These are phyloP conservation scores for Dipodomys ordii DNA, from an alignment of 2,113 vertebrate species.

Conservation along the genomic window DNA sequence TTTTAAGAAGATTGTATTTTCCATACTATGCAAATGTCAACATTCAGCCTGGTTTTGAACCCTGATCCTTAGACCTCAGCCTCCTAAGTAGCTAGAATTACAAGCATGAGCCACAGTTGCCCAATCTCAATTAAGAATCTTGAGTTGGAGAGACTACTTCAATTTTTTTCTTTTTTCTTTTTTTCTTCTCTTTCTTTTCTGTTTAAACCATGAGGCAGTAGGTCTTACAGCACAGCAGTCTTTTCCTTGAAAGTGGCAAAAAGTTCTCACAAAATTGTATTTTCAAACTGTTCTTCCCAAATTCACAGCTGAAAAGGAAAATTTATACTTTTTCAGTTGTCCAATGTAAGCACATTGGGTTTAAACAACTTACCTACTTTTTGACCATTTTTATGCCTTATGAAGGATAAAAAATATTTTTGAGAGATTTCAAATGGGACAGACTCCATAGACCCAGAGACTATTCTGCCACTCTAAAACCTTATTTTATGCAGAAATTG, in stretches of 20 bases:
- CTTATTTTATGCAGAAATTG: background rate
- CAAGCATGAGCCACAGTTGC: no score
- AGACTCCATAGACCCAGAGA: background rate
- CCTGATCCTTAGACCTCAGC: no score
- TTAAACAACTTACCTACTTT: background rate
- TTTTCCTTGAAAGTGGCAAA: slow-evolving; percentile 2
- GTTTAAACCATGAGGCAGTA: background rate
- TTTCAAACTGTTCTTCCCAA: slow-evolving; percentile 9
- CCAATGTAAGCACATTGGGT: background rate
- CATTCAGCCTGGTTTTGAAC: background rate
- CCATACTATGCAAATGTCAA: background rate
- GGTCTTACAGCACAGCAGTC: background rate
- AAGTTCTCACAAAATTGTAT: background rate
- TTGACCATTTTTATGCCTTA: background rate
- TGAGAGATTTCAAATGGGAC: background rate
- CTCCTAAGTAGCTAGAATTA: no score
- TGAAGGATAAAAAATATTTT: background rate
- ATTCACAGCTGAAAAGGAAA: background rate
- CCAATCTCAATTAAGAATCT: background rate
- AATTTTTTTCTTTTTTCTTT: background rate
- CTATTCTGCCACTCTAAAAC: background rate
- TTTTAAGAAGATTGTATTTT: background rate
- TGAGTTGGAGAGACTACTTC: background rate
- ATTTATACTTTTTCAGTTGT: slow-evolving; percentile 8
- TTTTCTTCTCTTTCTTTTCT: background rate